These are phyloP conservation scores for Sphyrna mokarran DNA, from an alignment of 2,113 vertebrate genomes.

Conservation along the genomic window DNA sequence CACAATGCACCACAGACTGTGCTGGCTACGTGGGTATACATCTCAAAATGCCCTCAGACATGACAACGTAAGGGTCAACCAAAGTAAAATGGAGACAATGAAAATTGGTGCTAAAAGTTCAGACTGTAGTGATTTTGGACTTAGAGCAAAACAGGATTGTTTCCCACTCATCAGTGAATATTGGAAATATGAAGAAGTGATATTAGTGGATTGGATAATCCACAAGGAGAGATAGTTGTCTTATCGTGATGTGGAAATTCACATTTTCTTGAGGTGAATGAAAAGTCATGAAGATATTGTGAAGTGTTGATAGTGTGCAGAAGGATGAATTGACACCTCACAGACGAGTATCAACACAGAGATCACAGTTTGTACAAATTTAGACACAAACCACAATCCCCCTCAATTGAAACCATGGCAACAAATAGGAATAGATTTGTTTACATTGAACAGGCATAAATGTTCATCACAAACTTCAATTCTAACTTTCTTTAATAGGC, in stretches of 20 bases:
- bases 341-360: neutral
- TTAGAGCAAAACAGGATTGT: neutral
- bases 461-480: neutral
- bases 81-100: neutral
- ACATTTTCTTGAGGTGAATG: neutral
- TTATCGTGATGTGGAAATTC: neutral
- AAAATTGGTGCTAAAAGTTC: neutral
- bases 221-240: neutral
- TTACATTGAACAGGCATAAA: neutral
- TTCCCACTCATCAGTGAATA: neutral
- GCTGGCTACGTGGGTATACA: neutral
- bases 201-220: neutral
- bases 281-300: neutral
- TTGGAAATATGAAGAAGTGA: neutral
- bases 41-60: neutral
- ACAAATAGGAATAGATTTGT: neutral
- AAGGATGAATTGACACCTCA: neutral
- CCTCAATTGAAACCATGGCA: neutral
- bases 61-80: neutral
- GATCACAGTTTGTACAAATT: neutral
- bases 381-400: neutral
- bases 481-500: neutral
- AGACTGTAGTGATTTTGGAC: neutral
- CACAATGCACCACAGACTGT: no score
- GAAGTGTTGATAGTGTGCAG: neutral